Conservation (phyloP, 2,888 invertebrate genomes). For the Drosophila cognata region DNA sequence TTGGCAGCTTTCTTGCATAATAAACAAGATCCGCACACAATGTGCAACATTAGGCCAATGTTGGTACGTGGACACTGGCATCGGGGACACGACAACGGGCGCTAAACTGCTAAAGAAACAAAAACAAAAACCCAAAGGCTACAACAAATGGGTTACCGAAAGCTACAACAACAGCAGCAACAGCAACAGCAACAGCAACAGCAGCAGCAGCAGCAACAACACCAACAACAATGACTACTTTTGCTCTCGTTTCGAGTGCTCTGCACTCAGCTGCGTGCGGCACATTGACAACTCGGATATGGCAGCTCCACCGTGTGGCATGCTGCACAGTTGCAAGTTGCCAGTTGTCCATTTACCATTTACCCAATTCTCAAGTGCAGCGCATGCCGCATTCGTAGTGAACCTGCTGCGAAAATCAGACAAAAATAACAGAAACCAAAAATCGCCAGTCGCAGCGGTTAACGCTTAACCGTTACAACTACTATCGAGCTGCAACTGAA, state of each 20-base stretch:
- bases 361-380: constrained; percentile 54
- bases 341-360: constrained; percentile 22
- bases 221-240: constrained; percentile 52
- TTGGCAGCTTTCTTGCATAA: constrained; percentile 81
- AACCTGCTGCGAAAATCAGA: constrained; percentile 63
- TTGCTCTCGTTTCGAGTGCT: constrained; percentile 71
- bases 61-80: constrained; percentile 76
- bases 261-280: constrained; percentile 63
- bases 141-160: constrained; percentile 35
- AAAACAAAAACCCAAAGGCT: constrained; percentile 22
- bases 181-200: neutral
- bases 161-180: constrained; percentile 20
- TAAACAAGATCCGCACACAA: constrained; percentile 81
- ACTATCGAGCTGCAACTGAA: constrained; percentile 23
- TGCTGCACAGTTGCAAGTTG: constrained; percentile 27
- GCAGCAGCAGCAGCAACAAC: constrained; percentile 12
- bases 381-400: constrained; percentile 64
- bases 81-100: constrained; percentile 72
- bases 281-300: constrained; percentile 61
- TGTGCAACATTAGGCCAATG: constrained; percentile 80
- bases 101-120: constrained; percentile 69
- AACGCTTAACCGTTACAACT: constrained; percentile 37
- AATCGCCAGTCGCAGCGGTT: constrained; percentile 58
- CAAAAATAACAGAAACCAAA: constrained; percentile 28
- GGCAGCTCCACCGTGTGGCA: constrained; percentile 39